phyloP scores from a whole-genome alignment of 1,140 invertebrate species.

The Drosophila murphyi region DNA sequence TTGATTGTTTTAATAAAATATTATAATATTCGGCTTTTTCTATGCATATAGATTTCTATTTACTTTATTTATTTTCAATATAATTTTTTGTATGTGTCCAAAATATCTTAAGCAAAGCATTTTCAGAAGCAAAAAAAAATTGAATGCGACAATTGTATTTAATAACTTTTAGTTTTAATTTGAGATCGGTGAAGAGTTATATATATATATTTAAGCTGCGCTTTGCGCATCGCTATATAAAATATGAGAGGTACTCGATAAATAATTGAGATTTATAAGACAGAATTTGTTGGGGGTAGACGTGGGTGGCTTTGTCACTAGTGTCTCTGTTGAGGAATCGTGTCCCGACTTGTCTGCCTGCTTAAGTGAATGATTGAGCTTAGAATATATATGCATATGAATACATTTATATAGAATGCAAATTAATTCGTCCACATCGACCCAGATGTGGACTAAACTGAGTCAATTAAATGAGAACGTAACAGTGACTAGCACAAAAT shows the following conservation, averaged over 20 bases:
- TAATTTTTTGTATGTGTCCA: too few relatives aligned
- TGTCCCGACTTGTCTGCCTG: constrained; percentile 2
- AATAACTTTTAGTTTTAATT: neutral
- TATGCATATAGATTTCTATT: too few relatives aligned
- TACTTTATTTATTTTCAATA: too few relatives aligned
- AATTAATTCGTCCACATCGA: constrained; percentile 30
- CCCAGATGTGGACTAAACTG: constrained; percentile 18
- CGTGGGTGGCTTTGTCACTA: constrained; percentile 46
- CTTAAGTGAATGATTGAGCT: constrained; percentile 78
- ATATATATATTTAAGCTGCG: too few relatives aligned
- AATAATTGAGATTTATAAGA: constrained; percentile 56
- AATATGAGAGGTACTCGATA: neutral
- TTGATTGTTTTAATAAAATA: too few relatives aligned
- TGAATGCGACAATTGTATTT: neutral
- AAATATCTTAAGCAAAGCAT: too few relatives aligned
- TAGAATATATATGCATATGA: constrained; percentile 22
- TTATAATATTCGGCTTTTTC: too few relatives aligned
- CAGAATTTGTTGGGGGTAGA: constrained; percentile 54
- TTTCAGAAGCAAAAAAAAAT: too few relatives aligned
- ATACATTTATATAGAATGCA: neutral
- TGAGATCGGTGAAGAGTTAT: neutral
- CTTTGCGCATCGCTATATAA: constrained; percentile 6
- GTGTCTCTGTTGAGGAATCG: neutral
- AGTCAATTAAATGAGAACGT: constrained; percentile 17
- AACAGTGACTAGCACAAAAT: neutral